Conservation (phyloP, 2,888 invertebrate species). For the Thereva nobilitata region DNA sequence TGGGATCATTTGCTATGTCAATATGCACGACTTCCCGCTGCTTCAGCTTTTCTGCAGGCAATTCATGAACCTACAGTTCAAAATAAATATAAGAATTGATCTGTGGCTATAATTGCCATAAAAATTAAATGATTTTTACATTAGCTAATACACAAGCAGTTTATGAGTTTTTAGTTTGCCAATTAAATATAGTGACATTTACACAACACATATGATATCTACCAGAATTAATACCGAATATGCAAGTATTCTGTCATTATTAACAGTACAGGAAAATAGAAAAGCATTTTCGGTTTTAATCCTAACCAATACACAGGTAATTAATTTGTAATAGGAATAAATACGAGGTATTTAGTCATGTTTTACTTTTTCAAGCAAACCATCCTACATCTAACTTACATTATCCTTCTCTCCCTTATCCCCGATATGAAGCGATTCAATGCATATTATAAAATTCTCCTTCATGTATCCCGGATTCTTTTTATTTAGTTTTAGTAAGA, state of each 20-base stretch:
- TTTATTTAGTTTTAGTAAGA: background rate
- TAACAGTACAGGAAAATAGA: no score
- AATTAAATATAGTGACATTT: no score
- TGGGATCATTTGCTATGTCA: constrained; percentile 94
- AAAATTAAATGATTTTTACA: background rate
- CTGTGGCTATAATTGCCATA: background rate
- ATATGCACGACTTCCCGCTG: constrained; percentile 86
- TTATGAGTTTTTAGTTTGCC: no score
- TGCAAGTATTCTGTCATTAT: no score
- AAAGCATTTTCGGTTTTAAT: no score
- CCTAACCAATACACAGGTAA: no score
- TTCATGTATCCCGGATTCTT: constrained; percentile 96
- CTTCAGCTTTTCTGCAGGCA: constrained; percentile 86
- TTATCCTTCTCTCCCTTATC: constrained; percentile 85
- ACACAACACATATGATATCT: no score
- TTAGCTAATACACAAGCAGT: no score
- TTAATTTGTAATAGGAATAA: no score
- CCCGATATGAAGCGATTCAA: constrained; percentile 92
- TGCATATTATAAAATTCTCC: constrained; percentile 89
- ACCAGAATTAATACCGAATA: no score
- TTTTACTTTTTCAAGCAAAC: background rate
- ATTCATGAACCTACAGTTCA: constrained; percentile 79
- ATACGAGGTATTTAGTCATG: no score
- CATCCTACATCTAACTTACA: constrained; percentile 67
- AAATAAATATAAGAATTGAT: no score